Percentiles rank a stretch among this genome's conserved stretches.
Evolutionary conservation across 2,797 vertebrate species (phyloP).

Genomic region (Anguilla pacifica): DNA sequence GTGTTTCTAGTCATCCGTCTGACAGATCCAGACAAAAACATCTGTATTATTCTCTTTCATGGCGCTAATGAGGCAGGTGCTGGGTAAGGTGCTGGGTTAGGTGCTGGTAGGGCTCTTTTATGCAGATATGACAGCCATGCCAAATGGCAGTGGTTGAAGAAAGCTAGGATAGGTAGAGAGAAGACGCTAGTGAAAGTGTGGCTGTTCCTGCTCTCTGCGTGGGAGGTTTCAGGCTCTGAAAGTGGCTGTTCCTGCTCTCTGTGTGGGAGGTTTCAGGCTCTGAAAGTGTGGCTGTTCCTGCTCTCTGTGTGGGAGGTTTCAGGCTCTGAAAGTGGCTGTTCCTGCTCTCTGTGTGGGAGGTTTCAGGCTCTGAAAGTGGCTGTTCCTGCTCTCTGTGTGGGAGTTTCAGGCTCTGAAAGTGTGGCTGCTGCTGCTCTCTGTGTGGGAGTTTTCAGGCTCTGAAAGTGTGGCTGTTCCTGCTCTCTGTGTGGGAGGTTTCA

Average conservation of each 20-base stretch:
- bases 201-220: not conserved
- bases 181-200: not conserved
- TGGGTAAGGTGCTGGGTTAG: slow-evolving; percentile 16
- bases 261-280: too few relatives aligned
- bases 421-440: not conserved
- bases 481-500: not conserved
- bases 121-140: slow-evolving; percentile 27
- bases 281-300: not conserved
- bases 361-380: not conserved
- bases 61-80: slow-evolving; percentile 46
- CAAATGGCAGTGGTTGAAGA: not conserved
- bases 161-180: not conserved
- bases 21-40: slow-evolving; percentile 40
- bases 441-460: too few relatives aligned
- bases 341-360: not conserved
- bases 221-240: not conserved
- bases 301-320: not conserved
- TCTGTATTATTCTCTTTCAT: slow-evolving; percentile 50
- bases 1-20: not conserved
- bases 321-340: not conserved
- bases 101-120: slow-evolving; percentile 36
- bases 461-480: not conserved
- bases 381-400: not conserved
- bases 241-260: not conserved
- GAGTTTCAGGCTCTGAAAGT: not conserved